A percentile compares a stretch with the other conserved stretches of the same genome.
phyloP scores from a whole-genome alignment of 2,797 vertebrate genomes.

The Aselliscus stoliczkanus region DNA sequence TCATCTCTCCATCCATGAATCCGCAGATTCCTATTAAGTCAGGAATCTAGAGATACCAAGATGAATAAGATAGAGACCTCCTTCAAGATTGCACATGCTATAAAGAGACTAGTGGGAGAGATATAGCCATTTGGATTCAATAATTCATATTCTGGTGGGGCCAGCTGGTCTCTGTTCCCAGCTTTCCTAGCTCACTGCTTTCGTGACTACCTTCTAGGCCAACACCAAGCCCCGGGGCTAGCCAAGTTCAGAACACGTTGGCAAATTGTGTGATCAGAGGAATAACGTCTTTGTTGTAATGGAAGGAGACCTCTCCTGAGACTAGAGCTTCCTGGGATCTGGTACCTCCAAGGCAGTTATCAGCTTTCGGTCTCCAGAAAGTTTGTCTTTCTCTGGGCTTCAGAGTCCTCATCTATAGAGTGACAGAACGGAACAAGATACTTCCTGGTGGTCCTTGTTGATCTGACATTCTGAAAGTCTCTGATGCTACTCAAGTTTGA shows the following conservation, averaged over 20 bases:
- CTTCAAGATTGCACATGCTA: background rate
- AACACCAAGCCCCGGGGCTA: background rate
- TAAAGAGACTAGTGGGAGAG: background rate
- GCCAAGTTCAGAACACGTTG: background rate
- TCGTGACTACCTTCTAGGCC: background rate
- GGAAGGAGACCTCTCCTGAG: background rate
- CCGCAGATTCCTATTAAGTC: background rate
- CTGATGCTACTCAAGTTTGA: background rate
- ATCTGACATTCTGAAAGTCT: background rate
- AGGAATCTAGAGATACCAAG: background rate
- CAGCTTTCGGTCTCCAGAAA: background rate
- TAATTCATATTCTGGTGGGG: background rate
- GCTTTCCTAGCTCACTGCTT: background rate
- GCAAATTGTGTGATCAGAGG: background rate
- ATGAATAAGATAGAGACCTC: background rate
- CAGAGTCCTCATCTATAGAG: background rate
- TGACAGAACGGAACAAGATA: background rate
- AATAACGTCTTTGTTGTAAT: background rate
- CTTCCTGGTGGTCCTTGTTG: background rate
- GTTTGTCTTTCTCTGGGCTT: background rate
- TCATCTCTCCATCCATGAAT: background rate
- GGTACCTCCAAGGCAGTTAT: background rate
- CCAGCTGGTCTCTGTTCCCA: background rate
- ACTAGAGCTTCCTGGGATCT: background rate
- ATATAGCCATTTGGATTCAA: background rate